Evolutionary conservation across 2,113 vertebrate genomes (phyloP), one percentile per base, ranked within the genome.

Genomic region (Cynoglossus semilaevis): DNA sequence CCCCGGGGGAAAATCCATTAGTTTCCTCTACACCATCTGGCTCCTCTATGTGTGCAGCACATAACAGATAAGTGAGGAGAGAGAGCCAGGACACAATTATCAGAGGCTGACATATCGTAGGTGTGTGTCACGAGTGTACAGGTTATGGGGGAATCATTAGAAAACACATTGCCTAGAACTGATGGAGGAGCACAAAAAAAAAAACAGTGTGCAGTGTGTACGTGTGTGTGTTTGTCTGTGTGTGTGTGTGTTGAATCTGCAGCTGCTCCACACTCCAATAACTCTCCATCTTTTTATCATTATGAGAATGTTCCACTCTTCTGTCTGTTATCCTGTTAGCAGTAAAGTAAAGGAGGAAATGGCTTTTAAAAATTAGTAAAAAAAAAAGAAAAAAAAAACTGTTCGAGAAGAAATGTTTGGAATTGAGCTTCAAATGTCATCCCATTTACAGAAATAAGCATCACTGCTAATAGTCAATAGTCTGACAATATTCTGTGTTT

Each of bases 11-110:
- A 54, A 49, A 68, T 42, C 14, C 7, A 49, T 68, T 48, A 35
- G 18, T 29, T 53, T 15, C 44, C 34, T 51, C 42, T 53, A 53
- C 36, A 53, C 35, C 56, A 67, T 15, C 41, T 59, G 63, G 40
- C 17, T n/a, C 38, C 41, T 67, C 9, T 41, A 17, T 34, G 18
- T 58, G 38, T 22, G 36, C 42, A 52, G 35, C 16, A 51, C 16
- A 45, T 16, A 58, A 22, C 12, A 37, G 11, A 34, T 46, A 46
- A 22, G 42, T 41, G 12, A 55, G 12, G n/a, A 22, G n/a, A 46
- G 11, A 16, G 41, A 45, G 22, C 22, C 22, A 29, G n/a, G 17
- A 10, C 29, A 36, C 17, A 51, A 45, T 45, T 51, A 58, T 38
- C 41, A 50, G 38, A 17, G 35, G 37, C 35, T 47, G 44, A 48